A percentile compares a stretch with the other conserved stretches of the same genome.
phyloP scores from a whole-genome alignment of 2,888 invertebrate species.

The Pediacus dermestoides region DNA sequence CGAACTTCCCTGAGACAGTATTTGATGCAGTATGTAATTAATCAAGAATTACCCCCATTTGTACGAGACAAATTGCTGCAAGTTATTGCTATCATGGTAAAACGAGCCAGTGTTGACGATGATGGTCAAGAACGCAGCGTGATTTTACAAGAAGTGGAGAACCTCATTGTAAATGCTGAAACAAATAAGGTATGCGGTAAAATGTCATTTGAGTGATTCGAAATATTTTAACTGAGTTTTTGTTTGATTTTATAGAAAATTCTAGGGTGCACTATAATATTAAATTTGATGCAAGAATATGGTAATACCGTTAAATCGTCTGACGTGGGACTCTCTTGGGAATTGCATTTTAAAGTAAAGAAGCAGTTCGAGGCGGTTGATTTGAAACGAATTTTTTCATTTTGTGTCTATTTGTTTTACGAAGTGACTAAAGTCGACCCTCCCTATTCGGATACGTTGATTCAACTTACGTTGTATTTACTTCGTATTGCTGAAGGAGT shows the following conservation, averaged over 20 bases:
- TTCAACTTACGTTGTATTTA: conserved; percentile 62
- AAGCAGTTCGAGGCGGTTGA: conserved; percentile 79
- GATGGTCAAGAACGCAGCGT: conserved; percentile 64
- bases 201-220: conserved; percentile 1
- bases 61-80: conserved; percentile 71
- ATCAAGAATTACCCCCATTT: conserved; percentile 67
- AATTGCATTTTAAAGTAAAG: conserved; percentile 80
- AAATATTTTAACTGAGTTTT: no score
- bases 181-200: conserved; percentile 54
- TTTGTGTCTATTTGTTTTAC: conserved; percentile 61
- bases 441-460: conserved; percentile 51
- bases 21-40: conserved; percentile 72
- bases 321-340: conserved; percentile 85
- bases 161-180: conserved; percentile 68
- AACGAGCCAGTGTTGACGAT: conserved; percentile 76
- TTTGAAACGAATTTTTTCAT: conserved; percentile 75
- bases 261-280: conserved; percentile 78
- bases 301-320: conserved; percentile 80
- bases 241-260: conserved; percentile 61
- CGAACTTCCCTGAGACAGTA: conserved; percentile 71
- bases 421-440: conserved; percentile 56
- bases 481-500: conserved; percentile 76
- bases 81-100: conserved; percentile 83
- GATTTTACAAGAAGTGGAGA: conserved; percentile 70
- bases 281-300: conserved; percentile 84